Evolutionary conservation across 2,888 invertebrate species (phyloP).

Genomic region (Cataglyphis albicans): DNA sequence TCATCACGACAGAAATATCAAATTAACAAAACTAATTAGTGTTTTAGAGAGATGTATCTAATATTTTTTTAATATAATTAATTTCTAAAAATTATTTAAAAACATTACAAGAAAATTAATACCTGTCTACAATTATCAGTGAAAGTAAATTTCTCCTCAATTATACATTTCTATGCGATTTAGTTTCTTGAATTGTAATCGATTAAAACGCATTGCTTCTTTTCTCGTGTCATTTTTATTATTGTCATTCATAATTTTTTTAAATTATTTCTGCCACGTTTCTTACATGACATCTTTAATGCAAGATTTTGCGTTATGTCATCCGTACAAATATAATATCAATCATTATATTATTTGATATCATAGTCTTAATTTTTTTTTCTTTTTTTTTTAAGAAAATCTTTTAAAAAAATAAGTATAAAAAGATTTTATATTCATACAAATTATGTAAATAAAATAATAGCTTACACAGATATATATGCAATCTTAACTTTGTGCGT

Average conservation of each 20-base stretch:
- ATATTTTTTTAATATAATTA: background rate
- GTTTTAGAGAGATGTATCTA: background rate
- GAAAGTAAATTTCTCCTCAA: background rate
- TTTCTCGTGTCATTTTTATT: background rate
- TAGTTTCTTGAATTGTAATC: constrained; percentile 9
- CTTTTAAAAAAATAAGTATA: background rate
- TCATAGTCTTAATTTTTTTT: background rate
- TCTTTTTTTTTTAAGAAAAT: background rate
- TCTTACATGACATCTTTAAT: background rate
- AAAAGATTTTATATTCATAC: background rate
- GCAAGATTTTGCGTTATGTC: background rate
- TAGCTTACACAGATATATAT: background rate
- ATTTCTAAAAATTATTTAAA: background rate
- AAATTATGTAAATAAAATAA: constrained; percentile 6
- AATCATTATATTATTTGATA: background rate
- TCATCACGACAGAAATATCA: background rate
- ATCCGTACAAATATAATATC: background rate
- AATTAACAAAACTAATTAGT: background rate
- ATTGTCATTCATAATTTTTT: background rate
- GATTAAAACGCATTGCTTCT: background rate
- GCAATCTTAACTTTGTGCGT: background rate
- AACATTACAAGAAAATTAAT: background rate
- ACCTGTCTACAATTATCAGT: background rate
- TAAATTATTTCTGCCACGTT: background rate
- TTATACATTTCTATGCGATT: background rate